phyloP scores from a whole-genome alignment of 2,888 invertebrate species.

The Lobophora halterata region DNA sequence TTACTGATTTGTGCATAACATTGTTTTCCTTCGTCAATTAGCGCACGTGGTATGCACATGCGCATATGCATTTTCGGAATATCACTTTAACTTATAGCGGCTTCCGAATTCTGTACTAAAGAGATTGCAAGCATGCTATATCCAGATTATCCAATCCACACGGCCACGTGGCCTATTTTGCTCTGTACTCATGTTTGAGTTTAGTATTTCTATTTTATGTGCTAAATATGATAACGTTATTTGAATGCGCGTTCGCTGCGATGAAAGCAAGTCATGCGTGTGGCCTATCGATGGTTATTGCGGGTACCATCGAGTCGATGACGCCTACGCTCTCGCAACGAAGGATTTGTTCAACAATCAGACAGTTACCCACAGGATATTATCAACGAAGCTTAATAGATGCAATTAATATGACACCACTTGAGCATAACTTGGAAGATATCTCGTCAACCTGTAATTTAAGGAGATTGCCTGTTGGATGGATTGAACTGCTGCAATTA shows the following conservation, averaged over 20 bases:
- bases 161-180: no score
- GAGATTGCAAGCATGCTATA: no score
- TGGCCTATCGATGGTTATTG: slow-evolving; percentile 2
- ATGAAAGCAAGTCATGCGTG: neutral
- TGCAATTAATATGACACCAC: slow-evolving; percentile 56
- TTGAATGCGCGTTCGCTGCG: no score
- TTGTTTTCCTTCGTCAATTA: no score
- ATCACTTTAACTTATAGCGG: no score
- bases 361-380: slow-evolving; percentile 46
- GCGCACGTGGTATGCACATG: no score
- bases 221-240: slow-evolving; percentile 1
- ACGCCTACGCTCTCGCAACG: neutral
- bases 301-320: slow-evolving; percentile 23
- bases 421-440: slow-evolving; percentile 29
- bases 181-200: no score
- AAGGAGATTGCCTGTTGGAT: slow-evolving; percentile 7
- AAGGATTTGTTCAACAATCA: slow-evolving; percentile 32
- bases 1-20: no score
- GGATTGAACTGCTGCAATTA: slow-evolving; percentile 7
- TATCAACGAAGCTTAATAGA: slow-evolving; percentile 62
- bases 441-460: slow-evolving; percentile 25
- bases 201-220: slow-evolving; percentile 9
- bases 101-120: no score
- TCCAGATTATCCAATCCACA: no score
- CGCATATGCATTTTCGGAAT: no score